phyloP scores from a whole-genome alignment of 2,888 invertebrate genomes.

The Dicranocentrus wangi region DNA sequence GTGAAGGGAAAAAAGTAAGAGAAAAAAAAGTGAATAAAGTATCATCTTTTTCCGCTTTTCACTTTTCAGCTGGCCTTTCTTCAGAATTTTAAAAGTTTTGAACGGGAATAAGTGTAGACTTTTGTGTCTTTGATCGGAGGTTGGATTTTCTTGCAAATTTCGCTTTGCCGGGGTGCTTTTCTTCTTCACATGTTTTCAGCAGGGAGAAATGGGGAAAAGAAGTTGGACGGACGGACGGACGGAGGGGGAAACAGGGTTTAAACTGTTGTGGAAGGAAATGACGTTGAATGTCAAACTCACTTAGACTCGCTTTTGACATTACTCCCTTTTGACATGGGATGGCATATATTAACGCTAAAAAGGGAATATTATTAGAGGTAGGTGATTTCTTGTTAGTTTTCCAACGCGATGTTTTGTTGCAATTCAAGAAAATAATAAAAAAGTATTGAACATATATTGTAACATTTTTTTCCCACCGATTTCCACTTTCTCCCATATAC shows the following conservation, averaged over 20 bases:
- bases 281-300: neutral
- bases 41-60: no score
- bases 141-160: neutral
- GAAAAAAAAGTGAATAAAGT: conserved; percentile 4
- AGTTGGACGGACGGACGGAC: neutral
- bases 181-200: neutral
- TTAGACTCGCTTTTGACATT: neutral
- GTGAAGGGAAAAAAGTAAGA: neutral
- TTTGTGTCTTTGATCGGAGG: no score
- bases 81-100: no score
- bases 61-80: no score
- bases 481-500: no score
- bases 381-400: neutral
- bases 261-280: no score
- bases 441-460: no score
- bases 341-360: neutral
- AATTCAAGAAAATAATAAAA: no score
- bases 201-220: neutral
- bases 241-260: no score
- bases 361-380: neutral
- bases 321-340: neutral
- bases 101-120: no score
- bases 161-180: neutral
- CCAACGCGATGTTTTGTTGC: no score
- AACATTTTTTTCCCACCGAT: no score